Percentiles rank a stretch among this genome's conserved stretches.
Evolutionary conservation across 2,797 vertebrate species (phyloP).

Genomic region (Sphenodon punctatus): DNA sequence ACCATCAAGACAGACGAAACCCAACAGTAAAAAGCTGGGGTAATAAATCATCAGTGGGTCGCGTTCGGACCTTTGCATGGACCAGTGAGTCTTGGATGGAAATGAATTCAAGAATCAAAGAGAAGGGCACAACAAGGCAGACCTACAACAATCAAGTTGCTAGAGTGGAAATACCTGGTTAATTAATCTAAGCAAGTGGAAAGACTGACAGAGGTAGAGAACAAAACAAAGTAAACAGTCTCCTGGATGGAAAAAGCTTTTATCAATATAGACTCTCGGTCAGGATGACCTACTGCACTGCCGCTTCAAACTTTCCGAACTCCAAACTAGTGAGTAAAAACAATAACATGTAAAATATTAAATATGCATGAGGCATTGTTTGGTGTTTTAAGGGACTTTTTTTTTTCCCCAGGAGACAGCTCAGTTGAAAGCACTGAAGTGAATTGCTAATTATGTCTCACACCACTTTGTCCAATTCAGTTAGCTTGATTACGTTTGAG

Average conservation of each 20-base stretch:
- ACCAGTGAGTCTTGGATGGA: neutral
- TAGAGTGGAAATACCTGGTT: neutral
- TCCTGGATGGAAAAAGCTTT: neutral
- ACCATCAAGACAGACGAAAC: neutral
- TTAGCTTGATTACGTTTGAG: conserved; percentile 58
- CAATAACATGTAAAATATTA: conserved; percentile 56
- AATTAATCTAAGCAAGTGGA: conserved; percentile 26
- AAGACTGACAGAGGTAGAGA: neutral
- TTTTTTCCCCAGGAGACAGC: conserved; percentile 56
- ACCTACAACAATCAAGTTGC: neutral
- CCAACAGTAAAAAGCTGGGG: neutral
- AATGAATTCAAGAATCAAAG: neutral
- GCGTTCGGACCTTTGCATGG: neutral
- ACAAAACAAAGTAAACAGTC: neutral
- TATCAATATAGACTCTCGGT: neutral
- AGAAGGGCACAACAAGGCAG: neutral
- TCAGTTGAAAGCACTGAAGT: conserved; percentile 31
- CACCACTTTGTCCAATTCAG: conserved; percentile 56
- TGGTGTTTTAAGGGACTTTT: conserved; percentile 45
- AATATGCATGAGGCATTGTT: conserved; percentile 57
- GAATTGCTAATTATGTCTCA: conserved; percentile 65
- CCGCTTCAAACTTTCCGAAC: conserved; percentile 49
- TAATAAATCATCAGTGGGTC: conserved; percentile 13
- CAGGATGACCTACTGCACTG: neutral
- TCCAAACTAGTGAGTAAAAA: conserved; percentile 59